These are phyloP conservation scores for Aleiodes testaceus DNA, from an alignment of 2,888 invertebrate genomes.

Conservation along the genomic window DNA sequence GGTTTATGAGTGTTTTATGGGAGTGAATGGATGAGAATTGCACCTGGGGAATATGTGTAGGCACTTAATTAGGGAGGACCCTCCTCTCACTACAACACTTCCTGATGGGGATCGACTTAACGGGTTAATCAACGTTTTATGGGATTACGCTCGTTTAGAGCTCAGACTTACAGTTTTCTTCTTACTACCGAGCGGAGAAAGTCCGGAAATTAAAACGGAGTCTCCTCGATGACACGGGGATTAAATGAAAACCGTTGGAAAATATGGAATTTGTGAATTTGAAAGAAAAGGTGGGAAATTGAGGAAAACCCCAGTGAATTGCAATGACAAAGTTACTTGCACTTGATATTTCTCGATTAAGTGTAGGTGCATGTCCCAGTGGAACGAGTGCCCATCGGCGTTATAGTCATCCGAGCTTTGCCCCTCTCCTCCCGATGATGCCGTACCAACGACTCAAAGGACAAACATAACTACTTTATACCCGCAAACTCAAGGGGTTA, in stretches of 20 bases:
- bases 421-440: constrained; percentile 29
- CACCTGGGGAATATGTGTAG: constrained; percentile 48
- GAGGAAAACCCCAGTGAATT: constrained; percentile 11
- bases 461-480: constrained; percentile 73
- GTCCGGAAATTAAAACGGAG: constrained; percentile 48
- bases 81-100: constrained; percentile 47
- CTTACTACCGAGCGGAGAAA: constrained; percentile 40
- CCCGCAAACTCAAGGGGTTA: constrained; percentile 72
- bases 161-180: constrained; percentile 17
- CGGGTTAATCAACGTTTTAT: constrained; percentile 56
- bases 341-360: constrained; percentile 59
- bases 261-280: no score
- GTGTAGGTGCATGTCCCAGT: constrained; percentile 65
- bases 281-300: no score
- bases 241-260: neutral
- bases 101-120: constrained; percentile 53
- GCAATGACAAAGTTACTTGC: constrained; percentile 32
- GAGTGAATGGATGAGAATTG: constrained; percentile 37
- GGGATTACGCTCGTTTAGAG: constrained; percentile 48
- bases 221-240: constrained; percentile 24
- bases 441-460: constrained; percentile 68
- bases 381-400: constrained; percentile 56
- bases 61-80: constrained; percentile 50
- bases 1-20: neutral
- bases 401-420: constrained; percentile 2